Evolutionary conservation across 1,140 invertebrate species (phyloP).

Genomic region (Brachionus sp.): DNA sequence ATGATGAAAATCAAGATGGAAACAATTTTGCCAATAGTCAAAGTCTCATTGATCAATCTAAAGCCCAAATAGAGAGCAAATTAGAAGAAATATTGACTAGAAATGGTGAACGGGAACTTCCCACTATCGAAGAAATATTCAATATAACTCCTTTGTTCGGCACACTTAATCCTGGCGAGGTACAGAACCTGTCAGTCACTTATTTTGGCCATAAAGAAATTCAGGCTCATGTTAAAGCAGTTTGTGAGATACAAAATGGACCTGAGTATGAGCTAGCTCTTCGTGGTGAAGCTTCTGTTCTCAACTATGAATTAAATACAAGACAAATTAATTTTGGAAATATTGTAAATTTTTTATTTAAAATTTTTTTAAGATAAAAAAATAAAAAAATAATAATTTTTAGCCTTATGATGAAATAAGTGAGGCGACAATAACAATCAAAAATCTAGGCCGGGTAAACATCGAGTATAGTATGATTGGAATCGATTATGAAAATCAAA

Average conservation of each 20-base stretch:
- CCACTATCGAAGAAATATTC: constrained; percentile 54
- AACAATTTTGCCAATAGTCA: background rate
- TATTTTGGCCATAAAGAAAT: constrained; percentile 60
- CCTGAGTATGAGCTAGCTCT: constrained; percentile 56
- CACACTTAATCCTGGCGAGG: constrained; percentile 56
- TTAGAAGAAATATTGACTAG: constrained; percentile 9
- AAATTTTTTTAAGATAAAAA: background rate
- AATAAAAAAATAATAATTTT: background rate
- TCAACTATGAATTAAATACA: constrained; percentile 57
- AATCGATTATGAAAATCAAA: background rate
- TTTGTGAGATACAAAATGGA: constrained; percentile 58
- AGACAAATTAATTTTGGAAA: constrained; percentile 57
- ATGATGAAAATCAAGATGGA: constrained; percentile 8
- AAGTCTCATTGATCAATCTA: background rate
- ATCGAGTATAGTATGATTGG: constrained; percentile 33
- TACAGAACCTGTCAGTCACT: constrained; percentile 58
- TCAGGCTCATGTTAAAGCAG: constrained; percentile 54
- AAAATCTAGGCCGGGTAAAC: constrained; percentile 6
- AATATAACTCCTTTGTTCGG: constrained; percentile 59
- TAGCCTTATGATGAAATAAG: constrained; percentile 31
- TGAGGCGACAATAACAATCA: background rate
- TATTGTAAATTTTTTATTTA: constrained; percentile 51
- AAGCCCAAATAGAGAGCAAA: constrained; percentile 29
- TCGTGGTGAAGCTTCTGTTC: constrained; percentile 55
- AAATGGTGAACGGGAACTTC: constrained; percentile 19